phyloP scores from a whole-genome alignment of 2,113 vertebrate species.

The Bucco capensis region DNA sequence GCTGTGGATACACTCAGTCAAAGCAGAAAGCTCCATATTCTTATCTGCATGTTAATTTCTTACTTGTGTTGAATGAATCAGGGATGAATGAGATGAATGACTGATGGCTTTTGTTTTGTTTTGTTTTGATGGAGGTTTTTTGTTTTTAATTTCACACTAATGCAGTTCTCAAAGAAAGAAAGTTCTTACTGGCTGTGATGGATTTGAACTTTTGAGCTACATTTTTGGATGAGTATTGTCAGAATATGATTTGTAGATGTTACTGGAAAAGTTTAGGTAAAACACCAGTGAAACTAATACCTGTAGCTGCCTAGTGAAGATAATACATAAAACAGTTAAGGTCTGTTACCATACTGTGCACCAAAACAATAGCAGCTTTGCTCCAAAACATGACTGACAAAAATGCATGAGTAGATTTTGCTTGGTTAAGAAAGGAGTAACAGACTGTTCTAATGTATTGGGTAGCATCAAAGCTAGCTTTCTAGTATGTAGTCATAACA shows the following conservation, averaged over 20 bases:
- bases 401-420: background rate
- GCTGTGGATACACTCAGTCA: background rate
- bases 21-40: background rate
- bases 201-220: background rate
- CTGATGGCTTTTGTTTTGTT: background rate
- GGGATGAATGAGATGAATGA: background rate
- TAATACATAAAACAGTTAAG: background rate
- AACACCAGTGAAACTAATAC: background rate
- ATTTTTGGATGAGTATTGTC: background rate
- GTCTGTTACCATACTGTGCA: background rate
- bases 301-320: background rate
- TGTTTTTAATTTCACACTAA: background rate
- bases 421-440: background rate
- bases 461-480: background rate
- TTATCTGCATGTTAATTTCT: background rate
- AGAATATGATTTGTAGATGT: background rate
- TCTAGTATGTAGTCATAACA: background rate
- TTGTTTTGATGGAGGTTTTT: background rate
- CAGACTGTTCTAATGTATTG: background rate
- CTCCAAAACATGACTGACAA: background rate
- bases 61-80: background rate
- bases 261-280: background rate
- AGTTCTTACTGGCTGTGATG: background rate
- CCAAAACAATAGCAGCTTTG: background rate
- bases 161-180: background rate